Conservation (phyloP, 2,797 vertebrate genomes). For the Lithobates pipiens region DNA sequence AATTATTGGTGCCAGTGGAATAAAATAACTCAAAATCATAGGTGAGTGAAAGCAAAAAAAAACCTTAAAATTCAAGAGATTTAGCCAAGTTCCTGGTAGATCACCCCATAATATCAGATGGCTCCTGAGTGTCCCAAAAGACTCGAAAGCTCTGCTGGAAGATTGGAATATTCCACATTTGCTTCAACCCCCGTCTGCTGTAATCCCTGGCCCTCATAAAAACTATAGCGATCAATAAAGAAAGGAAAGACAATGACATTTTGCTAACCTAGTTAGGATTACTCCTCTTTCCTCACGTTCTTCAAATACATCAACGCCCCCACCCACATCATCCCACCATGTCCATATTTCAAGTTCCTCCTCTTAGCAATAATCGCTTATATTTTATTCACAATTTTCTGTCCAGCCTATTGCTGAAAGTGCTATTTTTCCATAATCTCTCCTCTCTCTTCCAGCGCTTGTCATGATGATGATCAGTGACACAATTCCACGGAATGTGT, state of each 20-base stretch:
- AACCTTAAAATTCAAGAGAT: too few relatives aligned
- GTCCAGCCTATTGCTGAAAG: slow-evolving; percentile 9
- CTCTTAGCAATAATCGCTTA: slow-evolving; percentile 23
- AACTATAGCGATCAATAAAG: slow-evolving; percentile 13
- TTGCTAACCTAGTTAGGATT: slow-evolving; percentile 15
- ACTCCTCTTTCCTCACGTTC: slow-evolving; percentile 6
- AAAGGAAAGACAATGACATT: not conserved
- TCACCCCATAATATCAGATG: not conserved
- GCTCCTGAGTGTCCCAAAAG: not conserved
- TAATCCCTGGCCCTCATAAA: not conserved
- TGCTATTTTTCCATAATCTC: slow-evolving; percentile 5
- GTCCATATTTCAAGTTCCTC: slow-evolving; percentile 18
- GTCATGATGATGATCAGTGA: slow-evolving; percentile 54
- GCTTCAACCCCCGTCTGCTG: not conserved
- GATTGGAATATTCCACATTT: not conserved
- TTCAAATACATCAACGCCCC: slow-evolving; percentile 14
- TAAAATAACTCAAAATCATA: too few relatives aligned
- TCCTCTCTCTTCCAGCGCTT: slow-evolving; percentile 8
- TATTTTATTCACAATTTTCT: slow-evolving; percentile 15
- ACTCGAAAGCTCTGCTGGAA: not conserved
- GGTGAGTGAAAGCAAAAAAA: not conserved
- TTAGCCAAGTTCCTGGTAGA: too few relatives aligned
- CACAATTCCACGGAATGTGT: slow-evolving; percentile 36
- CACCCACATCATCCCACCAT: slow-evolving; percentile 12
- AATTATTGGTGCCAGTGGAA: not conserved